Percentiles rank a stretch among this genome's conserved stretches.
Evolutionary conservation across 2,113 vertebrate species (phyloP).

Genomic region (pig (Sus scrofa)): DNA sequence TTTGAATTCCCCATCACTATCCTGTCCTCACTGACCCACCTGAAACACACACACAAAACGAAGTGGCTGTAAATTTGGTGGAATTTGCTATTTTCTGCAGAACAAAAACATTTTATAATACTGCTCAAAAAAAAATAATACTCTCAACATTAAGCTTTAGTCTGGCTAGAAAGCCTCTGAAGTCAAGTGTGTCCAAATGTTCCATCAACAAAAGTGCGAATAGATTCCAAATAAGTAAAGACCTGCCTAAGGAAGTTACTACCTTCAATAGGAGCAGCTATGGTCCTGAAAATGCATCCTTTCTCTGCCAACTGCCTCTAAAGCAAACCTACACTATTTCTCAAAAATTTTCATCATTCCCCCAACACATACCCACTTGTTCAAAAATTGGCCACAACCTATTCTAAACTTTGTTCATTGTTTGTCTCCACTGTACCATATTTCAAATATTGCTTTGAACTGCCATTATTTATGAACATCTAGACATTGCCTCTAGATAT

Average conservation of each 20-base stretch:
- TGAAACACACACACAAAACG: not conserved
- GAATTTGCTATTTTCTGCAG: not conserved
- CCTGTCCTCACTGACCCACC: not conserved
- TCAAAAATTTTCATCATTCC: not conserved
- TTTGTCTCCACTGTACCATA: not conserved
- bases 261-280: not conserved
- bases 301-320: not conserved
- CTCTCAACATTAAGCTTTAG: not conserved
- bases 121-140: not conserved
- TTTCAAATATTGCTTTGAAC: not conserved
- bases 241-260: not conserved
- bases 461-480: not conserved
- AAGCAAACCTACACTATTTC: not conserved
- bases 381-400: not conserved
- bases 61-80: not conserved
- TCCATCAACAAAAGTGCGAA: not conserved
- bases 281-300: not conserved
- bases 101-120: not conserved
- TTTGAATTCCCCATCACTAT: not conserved
- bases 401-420: not conserved
- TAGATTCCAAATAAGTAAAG: not conserved
- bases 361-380: not conserved
- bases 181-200: not conserved
- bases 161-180: not conserved
- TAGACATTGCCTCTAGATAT: not conserved